Percentiles rank a stretch among this genome's conserved stretches.
phyloP scores from a whole-genome alignment of 2,797 vertebrate species.

The Acanthiza pusilla region DNA sequence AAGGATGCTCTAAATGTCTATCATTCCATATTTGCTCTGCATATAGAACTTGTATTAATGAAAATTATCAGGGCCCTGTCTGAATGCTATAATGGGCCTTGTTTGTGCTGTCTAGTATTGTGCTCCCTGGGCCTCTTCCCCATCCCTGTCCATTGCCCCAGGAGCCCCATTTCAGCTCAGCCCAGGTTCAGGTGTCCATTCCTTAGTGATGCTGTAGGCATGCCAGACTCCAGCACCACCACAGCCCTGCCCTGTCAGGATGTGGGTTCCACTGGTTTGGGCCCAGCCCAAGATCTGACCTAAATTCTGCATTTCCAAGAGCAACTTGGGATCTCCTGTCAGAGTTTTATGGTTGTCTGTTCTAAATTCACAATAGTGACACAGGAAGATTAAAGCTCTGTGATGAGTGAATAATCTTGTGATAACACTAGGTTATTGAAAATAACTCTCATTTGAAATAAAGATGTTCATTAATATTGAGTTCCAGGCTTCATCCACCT shows the following conservation, averaged over 20 bases:
- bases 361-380: not conserved
- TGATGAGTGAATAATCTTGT: not conserved
- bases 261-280: not conserved
- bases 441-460: not conserved
- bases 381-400: not conserved
- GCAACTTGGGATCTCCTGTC: not conserved
- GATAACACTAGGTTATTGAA: not conserved
- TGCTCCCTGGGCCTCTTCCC: fast-evolving
- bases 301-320: not conserved
- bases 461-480: not conserved
- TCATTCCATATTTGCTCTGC: not conserved
- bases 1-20: not conserved
- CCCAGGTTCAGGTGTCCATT: not conserved
- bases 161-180: not conserved
- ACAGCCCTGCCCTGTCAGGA: not conserved
- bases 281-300: not conserved
- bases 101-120: not conserved
- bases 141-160: not conserved
- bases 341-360: not conserved
- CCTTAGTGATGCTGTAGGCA: fast-evolving
- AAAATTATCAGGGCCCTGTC: not conserved
- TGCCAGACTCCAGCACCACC: not conserved
- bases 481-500: not conserved
- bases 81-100: not conserved
- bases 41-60: not conserved